Evolutionary conservation across 1,140 invertebrate species (phyloP), one percentile per base, ranked within the genome.

Genomic region (Reticulitermes speratus): DNA sequence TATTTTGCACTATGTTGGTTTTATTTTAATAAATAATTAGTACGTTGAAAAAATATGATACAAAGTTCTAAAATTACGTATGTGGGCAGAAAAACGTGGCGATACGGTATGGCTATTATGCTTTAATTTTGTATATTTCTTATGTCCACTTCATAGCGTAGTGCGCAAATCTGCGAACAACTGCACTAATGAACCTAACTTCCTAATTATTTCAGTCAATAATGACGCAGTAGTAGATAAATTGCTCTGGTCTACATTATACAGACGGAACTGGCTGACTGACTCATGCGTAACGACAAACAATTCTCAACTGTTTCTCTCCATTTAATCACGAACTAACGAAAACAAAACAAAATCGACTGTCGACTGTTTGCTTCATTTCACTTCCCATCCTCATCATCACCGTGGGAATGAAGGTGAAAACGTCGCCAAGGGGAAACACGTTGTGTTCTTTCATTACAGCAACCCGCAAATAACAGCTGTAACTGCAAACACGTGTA

Each of bases 211-310:
- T 2, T 25, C 9, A 75, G 65, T 75, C 6, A 8, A 30, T 75
- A 6, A 3, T 25, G 25, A 7, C 9, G 14, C n/a, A 7, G 65
- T 0, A 55, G 3, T 16, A 75, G 2, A n/a, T 75, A 25, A n/a
- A 9, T 0, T 30, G 65, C 16, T 30, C 25, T n/a, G 65, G 25
- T 75, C 16, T 38, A 38, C 38, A 38, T 38, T 38, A 38, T 5
- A 38, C 65, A 3, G 25, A 25, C 19, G 3, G n/a, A 75, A 75
- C 25, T 30, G 65, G 65, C n/a, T 75, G 65, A 75, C n/a, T 75
- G 65, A 75, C 65, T 75, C 65, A 25, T 75, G 65, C 65, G 65
- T 75, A 75, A 75, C 65, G 65, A 30, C 65, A 75, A 14, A n/a
- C 14, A 19, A 65, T 65, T 65, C 59, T n/a, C 59, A 48, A 23